Evolutionary conservation across 2,888 invertebrate genomes (phyloP).

Genomic region (Agriopis aurantiaria): DNA sequence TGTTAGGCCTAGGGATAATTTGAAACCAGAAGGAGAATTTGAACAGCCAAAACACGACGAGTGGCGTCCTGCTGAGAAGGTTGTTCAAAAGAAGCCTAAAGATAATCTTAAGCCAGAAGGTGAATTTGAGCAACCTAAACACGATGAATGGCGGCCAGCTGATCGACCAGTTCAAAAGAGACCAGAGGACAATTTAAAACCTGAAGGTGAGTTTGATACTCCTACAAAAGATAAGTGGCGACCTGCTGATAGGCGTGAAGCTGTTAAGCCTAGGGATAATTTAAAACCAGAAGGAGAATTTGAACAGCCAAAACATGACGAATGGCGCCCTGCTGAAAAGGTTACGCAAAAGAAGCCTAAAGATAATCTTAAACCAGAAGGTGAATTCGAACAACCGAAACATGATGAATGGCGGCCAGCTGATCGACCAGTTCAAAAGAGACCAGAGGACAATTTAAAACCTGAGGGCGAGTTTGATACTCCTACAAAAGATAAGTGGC

Average conservation of each 20-base stretch:
- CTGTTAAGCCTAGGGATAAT: constrained; percentile 61
- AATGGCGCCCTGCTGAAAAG: constrained; percentile 83
- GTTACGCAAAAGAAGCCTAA: constrained; percentile 84
- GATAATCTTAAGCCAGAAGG: constrained; percentile 79
- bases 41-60: constrained; percentile 73
- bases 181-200: constrained; percentile 85
- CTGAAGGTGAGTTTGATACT: constrained; percentile 87
- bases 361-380: constrained; percentile 87
- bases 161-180: constrained; percentile 58
- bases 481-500: constrained; percentile 66
- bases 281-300: constrained; percentile 69
- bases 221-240: constrained; percentile 72
- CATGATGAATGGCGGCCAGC: constrained; percentile 75
- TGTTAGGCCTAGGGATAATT: constrained; percentile 79
- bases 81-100: constrained; percentile 51
- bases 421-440: constrained; percentile 67
- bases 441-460: constrained; percentile 75
- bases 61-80: constrained; percentile 70
- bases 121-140: constrained; percentile 76
- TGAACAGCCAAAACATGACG: constrained; percentile 55
- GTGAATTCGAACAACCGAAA: constrained; percentile 82
- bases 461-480: constrained; percentile 57
- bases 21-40: constrained; percentile 87
- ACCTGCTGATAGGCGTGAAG: constrained; percentile 69
- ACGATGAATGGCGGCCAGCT: constrained; percentile 70